Evolutionary conservation across 2,888 invertebrate species (phyloP).

Genomic region (Drosophila affinis): DNA sequence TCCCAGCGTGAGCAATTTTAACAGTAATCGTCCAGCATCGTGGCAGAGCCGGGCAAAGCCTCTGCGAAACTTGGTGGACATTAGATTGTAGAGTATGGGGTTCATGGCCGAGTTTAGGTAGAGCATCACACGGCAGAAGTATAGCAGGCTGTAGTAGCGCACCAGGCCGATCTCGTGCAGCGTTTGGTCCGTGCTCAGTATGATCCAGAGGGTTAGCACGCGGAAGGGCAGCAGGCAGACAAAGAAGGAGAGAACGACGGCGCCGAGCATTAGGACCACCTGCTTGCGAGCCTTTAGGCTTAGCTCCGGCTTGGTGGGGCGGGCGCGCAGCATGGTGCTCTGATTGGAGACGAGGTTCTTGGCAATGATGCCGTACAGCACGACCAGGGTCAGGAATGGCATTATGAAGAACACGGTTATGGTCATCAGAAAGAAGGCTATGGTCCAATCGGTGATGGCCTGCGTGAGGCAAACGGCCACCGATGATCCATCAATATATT

Average conservation of each 20-base stretch:
- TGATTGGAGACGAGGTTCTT: slow-evolving; percentile 90
- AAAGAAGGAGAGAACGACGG: slow-evolving; percentile 94
- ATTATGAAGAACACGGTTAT: slow-evolving; percentile 92
- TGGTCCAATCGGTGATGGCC: slow-evolving; percentile 90
- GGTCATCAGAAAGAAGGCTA: slow-evolving; percentile 91
- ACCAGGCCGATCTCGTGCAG: slow-evolving; percentile 89
- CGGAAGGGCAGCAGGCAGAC: slow-evolving; percentile 94
- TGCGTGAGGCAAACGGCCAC: slow-evolving; percentile 91
- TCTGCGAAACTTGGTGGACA: slow-evolving; percentile 94
- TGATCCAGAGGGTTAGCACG: slow-evolving; percentile 92
- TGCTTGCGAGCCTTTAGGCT: slow-evolving; percentile 91
- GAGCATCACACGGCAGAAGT: slow-evolving; percentile 93
- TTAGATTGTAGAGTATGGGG: slow-evolving; percentile 95
- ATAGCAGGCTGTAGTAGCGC: slow-evolving; percentile 91
- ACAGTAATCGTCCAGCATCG: slow-evolving; percentile 47
- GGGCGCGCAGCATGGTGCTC: slow-evolving; percentile 87
- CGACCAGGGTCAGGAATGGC: slow-evolving; percentile 91
- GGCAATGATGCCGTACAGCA: slow-evolving; percentile 93
- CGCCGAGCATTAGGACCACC: slow-evolving; percentile 93
- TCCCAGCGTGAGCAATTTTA: slow-evolving; percentile 62
- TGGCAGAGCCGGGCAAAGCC: slow-evolving; percentile 89
- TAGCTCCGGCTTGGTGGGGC: slow-evolving; percentile 89
- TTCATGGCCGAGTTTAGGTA: slow-evolving; percentile 96
- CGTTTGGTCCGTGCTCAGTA: slow-evolving; percentile 89
- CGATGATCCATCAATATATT: slow-evolving; percentile 88